phyloP scores from a whole-genome alignment of 2,888 invertebrate species.

The Margaritifera margaritifera region DNA sequence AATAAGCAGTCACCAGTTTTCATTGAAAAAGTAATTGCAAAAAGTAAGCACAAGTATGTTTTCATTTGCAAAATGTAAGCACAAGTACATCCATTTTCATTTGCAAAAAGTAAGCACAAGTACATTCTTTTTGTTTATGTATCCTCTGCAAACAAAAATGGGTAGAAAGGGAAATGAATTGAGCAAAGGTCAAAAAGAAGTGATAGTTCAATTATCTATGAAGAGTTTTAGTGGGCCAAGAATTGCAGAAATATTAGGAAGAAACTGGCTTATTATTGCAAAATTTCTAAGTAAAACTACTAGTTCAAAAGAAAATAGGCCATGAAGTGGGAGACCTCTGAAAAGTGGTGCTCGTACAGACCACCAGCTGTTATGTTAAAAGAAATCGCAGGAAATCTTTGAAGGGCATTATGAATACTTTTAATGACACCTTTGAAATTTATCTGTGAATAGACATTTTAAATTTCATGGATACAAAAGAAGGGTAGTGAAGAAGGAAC shows the following conservation, averaged over 20 bases:
- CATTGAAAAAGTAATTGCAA: too few species aligned
- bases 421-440: background rate
- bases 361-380: background rate
- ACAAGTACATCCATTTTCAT: too few species aligned
- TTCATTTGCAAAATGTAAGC: too few species aligned
- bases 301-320: background rate
- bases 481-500: background rate
- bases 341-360: background rate
- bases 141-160: background rate
- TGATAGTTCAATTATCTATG: background rate
- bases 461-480: background rate
- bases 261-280: background rate
- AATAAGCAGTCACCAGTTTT: too few species aligned
- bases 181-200: background rate
- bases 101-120: too few species aligned
- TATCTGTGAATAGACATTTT: background rate
- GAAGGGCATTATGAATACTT: background rate
- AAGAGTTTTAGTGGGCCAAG: background rate
- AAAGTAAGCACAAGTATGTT: too few species aligned
- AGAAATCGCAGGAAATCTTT: slow-evolving; percentile 1
- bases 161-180: background rate
- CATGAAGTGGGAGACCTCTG: background rate
- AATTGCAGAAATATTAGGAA: background rate
- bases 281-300: background rate
- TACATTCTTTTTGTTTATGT: background rate